Evolutionary conservation across 2,113 vertebrate genomes (phyloP), one percentile per base, ranked within the genome.

Genomic region (Pachypanchax playfairii): DNA sequence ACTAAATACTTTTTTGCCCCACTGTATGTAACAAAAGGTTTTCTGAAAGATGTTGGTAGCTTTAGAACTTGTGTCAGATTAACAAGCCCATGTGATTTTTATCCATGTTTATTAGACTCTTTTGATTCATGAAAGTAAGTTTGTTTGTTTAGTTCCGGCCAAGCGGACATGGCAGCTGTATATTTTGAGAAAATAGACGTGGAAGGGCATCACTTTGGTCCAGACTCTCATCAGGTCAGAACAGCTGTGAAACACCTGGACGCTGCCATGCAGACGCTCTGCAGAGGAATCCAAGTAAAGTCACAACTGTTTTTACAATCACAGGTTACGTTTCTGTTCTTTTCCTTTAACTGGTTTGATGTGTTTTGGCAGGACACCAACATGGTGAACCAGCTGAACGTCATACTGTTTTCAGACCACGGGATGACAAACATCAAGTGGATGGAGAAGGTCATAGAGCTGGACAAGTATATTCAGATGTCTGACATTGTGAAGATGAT

Each of bases 371-470:
- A 99, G 97, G 94, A 92, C 24, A 92, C 86, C 61, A 84, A 83
- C 5, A 86, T 98, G 85, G 82, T 74, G 57, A 73, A 94, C 3
- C 31, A 92, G 4, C 10, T 99, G 67, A 96, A 99, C 0, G 83
- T 98, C 60, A 43, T 99, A 50, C 64, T 99, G 39, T 98, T 99
- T 86, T 99, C 97, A 0, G 96, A 99, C 72, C 97, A 99, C 0
- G 97, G 97, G 0, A 99, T 99, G 97, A 97, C 96, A 0, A 93
- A 94, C 31, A 89, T 99, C 66, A 85, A 90, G 58, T 99, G 96
- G 97, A 90, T 87, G 61, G 92, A 98, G 51, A 96, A 93, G 85
- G 91, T 98, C 46, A 97, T 99, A 1, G 95, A 98, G 68, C 83
- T 99, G 64, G 90, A 91, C 22, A 85, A 91, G 1, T 91, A 93